Conservation (phyloP, 2,888 invertebrate genomes). For the Meghimatium bilineatum region DNA sequence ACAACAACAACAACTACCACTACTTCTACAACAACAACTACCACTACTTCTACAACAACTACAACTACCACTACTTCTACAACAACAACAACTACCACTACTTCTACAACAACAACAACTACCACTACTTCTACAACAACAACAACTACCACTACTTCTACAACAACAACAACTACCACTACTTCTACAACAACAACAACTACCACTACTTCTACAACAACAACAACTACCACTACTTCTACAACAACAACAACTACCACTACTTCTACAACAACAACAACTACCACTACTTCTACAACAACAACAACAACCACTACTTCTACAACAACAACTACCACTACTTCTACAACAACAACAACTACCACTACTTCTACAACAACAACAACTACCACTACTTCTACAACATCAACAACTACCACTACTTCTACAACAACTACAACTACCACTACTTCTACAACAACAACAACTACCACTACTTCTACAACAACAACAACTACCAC, state of each 20-base stretch:
- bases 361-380: not conserved
- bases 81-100: too few relatives aligned
- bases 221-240: constrained; percentile 3
- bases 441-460: not conserved
- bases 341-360: not conserved
- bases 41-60: too few relatives aligned
- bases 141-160: too few relatives aligned
- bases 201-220: constrained; percentile 1
- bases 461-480: not conserved
- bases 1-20: not conserved
- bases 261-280: not conserved
- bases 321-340: not conserved
- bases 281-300: not conserved
- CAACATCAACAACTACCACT: not conserved
- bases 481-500: constrained; percentile 7
- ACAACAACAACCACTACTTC: not conserved
- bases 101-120: too few relatives aligned
- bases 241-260: not conserved
- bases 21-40: too few relatives aligned
- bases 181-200: too few relatives aligned
- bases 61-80: too few relatives aligned
- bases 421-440: not conserved
- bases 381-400: not conserved
- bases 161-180: too few relatives aligned
- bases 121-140: too few relatives aligned